Percentiles rank a stretch among this genome's conserved stretches.
Evolutionary conservation across 2,797 vertebrate genomes (phyloP).

Genomic region (Rhinichthys osculus): DNA sequence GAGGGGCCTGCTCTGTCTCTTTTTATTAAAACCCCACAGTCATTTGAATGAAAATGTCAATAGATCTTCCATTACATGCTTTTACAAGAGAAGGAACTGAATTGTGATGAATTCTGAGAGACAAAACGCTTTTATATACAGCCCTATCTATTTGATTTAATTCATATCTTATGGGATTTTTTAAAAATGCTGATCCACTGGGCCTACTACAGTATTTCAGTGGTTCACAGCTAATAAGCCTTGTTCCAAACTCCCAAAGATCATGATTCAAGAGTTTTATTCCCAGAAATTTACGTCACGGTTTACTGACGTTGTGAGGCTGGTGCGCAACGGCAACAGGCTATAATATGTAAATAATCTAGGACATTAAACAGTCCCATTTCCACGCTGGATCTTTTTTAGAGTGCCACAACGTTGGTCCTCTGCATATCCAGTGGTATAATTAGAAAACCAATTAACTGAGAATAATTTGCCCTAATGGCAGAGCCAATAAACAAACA

Average conservation of each 20-base stretch:
- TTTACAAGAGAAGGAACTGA: conserved; percentile 6
- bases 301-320: background rate
- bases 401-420: conserved; percentile 51
- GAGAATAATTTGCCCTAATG: conserved; percentile 73
- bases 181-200: background rate
- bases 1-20: conserved; percentile 46
- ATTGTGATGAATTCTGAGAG: conserved; percentile 12
- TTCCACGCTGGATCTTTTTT: conserved; percentile 44
- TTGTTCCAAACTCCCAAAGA: conserved; percentile 3
- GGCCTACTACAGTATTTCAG: background rate
- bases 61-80: conserved; percentile 12
- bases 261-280: conserved; percentile 5
- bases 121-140: background rate
- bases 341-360: conserved; percentile 48
- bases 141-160: background rate
- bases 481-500: conserved; percentile 69
- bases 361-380: conserved; percentile 42
- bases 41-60: conserved; percentile 33
- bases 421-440: conserved; percentile 62
- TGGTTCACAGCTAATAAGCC: background rate
- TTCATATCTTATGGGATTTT: background rate
- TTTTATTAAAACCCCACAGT: conserved; percentile 54
- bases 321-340: conserved; percentile 29
- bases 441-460: conserved; percentile 71
- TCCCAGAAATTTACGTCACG: background rate